Conservation (phyloP, 1,140 invertebrate species). For the Vanessa tameamea region DNA sequence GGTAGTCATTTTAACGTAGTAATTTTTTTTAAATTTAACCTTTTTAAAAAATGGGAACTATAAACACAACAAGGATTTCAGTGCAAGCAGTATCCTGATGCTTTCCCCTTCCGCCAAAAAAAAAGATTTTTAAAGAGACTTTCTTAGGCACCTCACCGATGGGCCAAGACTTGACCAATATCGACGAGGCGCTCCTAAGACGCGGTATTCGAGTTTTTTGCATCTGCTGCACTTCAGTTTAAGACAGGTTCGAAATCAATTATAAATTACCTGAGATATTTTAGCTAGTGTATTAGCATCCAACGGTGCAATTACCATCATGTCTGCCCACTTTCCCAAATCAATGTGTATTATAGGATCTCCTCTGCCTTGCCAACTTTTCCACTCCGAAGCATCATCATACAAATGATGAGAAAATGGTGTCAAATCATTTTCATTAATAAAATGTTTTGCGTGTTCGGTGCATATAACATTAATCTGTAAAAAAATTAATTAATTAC, state of each 20-base stretch:
- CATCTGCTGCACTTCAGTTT: too few species aligned
- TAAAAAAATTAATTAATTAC: not conserved
- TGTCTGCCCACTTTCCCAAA: conserved; percentile 96
- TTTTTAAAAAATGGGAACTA: too few species aligned
- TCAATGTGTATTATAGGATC: conserved; percentile 99
- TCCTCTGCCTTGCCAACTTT: conserved; percentile 92
- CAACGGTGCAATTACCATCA: conserved; percentile 95
- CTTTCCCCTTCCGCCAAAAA: too few species aligned
- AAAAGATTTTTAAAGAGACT: too few species aligned
- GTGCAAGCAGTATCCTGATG: too few species aligned
- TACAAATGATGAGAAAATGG: conserved; percentile 82
- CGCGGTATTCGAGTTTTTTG: too few species aligned
- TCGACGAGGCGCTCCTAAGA: too few species aligned
- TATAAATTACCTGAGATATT: conserved; percentile 85
- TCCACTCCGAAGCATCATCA: conserved; percentile 95
- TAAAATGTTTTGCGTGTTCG: conserved; percentile 92
- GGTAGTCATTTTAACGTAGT: too few species aligned
- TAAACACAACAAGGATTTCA: too few species aligned
- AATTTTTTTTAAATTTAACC: too few species aligned
- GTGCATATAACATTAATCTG: conserved; percentile 79
- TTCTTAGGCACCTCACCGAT: too few species aligned
- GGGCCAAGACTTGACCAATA: too few species aligned
- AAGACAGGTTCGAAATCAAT: not conserved
- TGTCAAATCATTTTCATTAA: conserved; percentile 84
- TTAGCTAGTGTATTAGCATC: conserved; percentile 99